These are phyloP conservation scores for Alfaro cultratus DNA, from an alignment of 2,797 vertebrate genomes.

Conservation along the genomic window DNA sequence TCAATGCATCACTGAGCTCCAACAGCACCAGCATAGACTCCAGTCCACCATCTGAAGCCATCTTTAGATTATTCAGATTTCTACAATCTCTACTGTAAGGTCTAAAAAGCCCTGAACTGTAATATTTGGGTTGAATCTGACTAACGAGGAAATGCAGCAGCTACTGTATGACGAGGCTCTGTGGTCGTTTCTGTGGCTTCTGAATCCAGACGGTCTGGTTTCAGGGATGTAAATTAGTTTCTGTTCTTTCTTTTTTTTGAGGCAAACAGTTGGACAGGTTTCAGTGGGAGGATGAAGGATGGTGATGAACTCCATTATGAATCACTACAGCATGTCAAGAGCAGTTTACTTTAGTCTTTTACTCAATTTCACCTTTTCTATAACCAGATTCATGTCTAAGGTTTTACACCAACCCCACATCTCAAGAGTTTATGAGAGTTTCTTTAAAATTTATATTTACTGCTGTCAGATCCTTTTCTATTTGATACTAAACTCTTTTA, in stretches of 20 bases:
- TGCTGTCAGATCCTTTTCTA: neutral
- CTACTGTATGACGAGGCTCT: neutral
- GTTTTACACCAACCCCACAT: neutral
- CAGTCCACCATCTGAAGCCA: neutral
- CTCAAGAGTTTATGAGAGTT: neutral
- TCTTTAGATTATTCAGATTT: neutral
- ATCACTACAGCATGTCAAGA: constrained; percentile 21
- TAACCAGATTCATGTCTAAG: neutral
- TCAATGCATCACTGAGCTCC: neutral
- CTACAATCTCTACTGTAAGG: neutral
- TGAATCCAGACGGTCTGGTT: constrained; percentile 42
- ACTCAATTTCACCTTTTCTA: neutral
- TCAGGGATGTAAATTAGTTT: constrained; percentile 12
- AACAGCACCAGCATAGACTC: neutral
- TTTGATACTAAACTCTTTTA: neutral
- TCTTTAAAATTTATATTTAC: neutral
- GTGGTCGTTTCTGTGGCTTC: constrained; percentile 16
- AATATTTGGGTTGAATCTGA: neutral
- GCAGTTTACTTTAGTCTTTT: neutral
- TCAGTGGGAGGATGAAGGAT: constrained; percentile 46
- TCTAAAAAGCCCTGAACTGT: neutral
- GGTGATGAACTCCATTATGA: constrained; percentile 26
- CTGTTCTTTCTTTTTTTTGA: constrained; percentile 2
- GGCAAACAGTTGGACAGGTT: constrained; percentile 41
- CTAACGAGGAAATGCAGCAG: neutral